Evolutionary conservation across 2,888 invertebrate genomes (phyloP).

Genomic region (Leptarthrus brevirostris): DNA sequence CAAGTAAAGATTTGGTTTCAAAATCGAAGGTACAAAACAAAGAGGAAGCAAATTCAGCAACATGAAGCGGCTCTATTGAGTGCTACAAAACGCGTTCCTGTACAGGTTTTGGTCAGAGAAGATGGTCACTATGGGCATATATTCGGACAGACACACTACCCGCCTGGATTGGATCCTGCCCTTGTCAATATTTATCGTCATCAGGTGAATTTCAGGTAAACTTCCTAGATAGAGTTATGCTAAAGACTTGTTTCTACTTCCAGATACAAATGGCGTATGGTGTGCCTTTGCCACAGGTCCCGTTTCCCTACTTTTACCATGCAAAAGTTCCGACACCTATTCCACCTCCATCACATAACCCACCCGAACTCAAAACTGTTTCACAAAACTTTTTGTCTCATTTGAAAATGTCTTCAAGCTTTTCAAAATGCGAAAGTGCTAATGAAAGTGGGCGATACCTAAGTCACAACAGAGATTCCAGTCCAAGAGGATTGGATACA

Average conservation of each 20-base stretch:
- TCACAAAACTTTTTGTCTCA: slow-evolving; percentile 55
- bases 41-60: slow-evolving; percentile 90
- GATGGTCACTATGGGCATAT: slow-evolving; percentile 67
- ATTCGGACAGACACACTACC: slow-evolving; percentile 60
- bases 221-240: no score
- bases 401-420: slow-evolving; percentile 54
- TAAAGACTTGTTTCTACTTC: not conserved
- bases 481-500: slow-evolving; percentile 25
- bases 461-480: slow-evolving; percentile 47
- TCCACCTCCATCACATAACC: slow-evolving; percentile 60
- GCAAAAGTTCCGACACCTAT: slow-evolving; percentile 65
- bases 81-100: slow-evolving; percentile 87
- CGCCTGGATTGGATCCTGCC: slow-evolving; percentile 65
- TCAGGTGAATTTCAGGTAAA: no score
- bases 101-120: slow-evolving; percentile 90
- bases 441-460: slow-evolving; percentile 55
- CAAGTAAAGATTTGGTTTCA: slow-evolving; percentile 90
- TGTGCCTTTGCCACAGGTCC: slow-evolving; percentile 64
- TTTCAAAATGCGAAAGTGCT: slow-evolving; percentile 49
- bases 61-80: slow-evolving; percentile 74
- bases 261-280: slow-evolving; percentile 67
- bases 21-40: slow-evolving; percentile 91
- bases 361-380: slow-evolving; percentile 48
- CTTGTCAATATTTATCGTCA: slow-evolving; percentile 66
- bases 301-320: slow-evolving; percentile 66